These are phyloP conservation scores for Liparis tanakae DNA, from an alignment of 2,797 vertebrate genomes.

Conservation along the genomic window DNA sequence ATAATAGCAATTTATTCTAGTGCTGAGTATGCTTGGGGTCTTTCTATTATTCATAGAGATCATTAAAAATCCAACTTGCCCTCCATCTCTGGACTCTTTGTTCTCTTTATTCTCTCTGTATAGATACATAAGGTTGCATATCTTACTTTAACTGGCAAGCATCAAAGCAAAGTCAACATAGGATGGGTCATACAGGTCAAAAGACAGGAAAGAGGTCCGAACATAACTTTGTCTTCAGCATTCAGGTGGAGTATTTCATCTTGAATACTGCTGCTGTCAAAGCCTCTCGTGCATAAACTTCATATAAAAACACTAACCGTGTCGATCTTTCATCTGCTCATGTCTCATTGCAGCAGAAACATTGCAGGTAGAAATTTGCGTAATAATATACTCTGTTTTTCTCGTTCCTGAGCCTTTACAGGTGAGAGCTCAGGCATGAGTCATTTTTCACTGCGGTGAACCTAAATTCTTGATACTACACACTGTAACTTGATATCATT, in stretches of 20 bases:
- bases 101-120: constrained; percentile 23
- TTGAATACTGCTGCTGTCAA: constrained; percentile 31
- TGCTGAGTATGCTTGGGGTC: constrained; percentile 13
- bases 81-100: constrained; percentile 33
- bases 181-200: constrained; percentile 9
- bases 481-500: constrained; percentile 56
- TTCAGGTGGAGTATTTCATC: constrained; percentile 29
- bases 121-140: constrained; percentile 26
- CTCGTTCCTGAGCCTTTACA: constrained; percentile 39
- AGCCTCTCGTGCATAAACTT: constrained; percentile 25
- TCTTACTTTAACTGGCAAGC: constrained; percentile 6
- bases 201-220: constrained; percentile 5
- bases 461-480: constrained; percentile 38
- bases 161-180: constrained; percentile 24
- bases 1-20: constrained; percentile 41
- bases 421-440: constrained; percentile 47
- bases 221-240: constrained; percentile 30
- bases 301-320: constrained; percentile 24
- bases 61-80: constrained; percentile 62
- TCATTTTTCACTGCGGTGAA: constrained; percentile 62
- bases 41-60: constrained; percentile 66
- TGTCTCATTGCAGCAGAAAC: constrained; percentile 32
- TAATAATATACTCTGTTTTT: constrained; percentile 33
- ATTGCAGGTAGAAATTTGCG: constrained; percentile 24
- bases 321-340: constrained; percentile 39